Evolutionary conservation across 2,113 vertebrate species (phyloP).

Genomic region (Oncorhynchus masou): DNA sequence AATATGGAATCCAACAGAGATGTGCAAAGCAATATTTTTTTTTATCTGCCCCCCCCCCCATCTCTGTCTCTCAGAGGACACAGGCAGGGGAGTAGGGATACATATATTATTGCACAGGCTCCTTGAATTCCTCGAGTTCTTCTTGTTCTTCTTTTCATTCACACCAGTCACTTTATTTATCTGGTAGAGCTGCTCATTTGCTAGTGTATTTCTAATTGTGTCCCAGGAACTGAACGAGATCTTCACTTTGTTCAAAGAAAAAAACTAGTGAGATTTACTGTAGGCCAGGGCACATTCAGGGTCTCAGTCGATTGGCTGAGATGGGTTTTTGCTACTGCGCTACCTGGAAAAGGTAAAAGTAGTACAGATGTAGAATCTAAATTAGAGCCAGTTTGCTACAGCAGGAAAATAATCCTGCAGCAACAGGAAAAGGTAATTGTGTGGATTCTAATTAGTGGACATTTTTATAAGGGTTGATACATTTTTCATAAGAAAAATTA

Average conservation of each 20-base stretch:
- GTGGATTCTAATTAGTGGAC: too few species aligned
- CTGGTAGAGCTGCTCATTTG: not conserved
- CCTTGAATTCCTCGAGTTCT: not conserved
- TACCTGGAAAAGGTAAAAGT: constrained; percentile 46
- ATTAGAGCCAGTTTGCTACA: too few species aligned
- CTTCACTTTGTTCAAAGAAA: not conserved
- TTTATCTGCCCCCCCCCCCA: not conserved
- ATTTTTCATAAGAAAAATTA: too few species aligned
- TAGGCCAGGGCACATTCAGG: constrained; percentile 6
- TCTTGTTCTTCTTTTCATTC: not conserved
- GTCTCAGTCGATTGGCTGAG: constrained; percentile 12
- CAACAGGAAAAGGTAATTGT: too few species aligned
- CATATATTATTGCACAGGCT: not conserved
- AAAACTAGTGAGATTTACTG: not conserved
- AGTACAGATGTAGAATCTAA: not conserved
- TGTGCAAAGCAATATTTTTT: not conserved
- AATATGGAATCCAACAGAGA: not conserved
- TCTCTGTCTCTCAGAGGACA: not conserved
- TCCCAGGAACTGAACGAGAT: not conserved
- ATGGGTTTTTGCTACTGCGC: constrained; percentile 48
- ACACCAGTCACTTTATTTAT: not conserved
- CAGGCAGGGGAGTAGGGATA: not conserved
- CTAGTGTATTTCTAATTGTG: not conserved
- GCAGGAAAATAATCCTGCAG: too few species aligned
- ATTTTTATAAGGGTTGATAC: too few species aligned